Percentiles rank a stretch among this genome's conserved stretches.
phyloP scores from a whole-genome alignment of 2,113 vertebrate species.

The Dromiciops gliroides region DNA sequence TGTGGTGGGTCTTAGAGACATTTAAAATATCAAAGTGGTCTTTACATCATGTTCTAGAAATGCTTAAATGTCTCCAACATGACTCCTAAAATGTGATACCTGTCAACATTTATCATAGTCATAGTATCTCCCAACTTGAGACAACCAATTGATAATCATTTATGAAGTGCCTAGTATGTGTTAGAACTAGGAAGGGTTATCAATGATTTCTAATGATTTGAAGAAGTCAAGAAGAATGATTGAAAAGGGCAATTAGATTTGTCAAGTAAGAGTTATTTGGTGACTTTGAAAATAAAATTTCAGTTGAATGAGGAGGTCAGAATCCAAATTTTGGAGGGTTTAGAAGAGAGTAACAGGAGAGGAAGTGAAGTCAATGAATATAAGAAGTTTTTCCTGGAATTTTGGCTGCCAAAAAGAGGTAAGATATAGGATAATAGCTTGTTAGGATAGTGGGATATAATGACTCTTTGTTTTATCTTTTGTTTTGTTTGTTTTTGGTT shows the following conservation, averaged over 20 bases:
- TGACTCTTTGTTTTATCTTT: background rate
- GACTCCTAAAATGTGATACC: background rate
- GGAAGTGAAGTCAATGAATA: background rate
- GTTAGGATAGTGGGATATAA: background rate
- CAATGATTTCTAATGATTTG: background rate
- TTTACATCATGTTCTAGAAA: conserved; percentile 32
- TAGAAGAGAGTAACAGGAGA: background rate
- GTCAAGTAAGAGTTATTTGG: background rate
- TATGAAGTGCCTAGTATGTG: background rate
- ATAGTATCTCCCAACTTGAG: background rate
- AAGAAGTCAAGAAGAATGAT: background rate
- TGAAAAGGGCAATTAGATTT: background rate
- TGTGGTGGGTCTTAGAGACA: background rate
- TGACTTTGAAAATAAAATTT: background rate
- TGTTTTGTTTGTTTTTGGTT: background rate
- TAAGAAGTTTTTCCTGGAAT: background rate
- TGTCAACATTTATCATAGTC: background rate
- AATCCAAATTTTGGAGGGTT: background rate
- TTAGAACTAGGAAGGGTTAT: background rate
- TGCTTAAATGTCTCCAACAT: background rate
- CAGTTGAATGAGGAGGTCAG: background rate
- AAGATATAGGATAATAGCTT: background rate
- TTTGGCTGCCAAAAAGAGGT: background rate
- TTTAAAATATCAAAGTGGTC: background rate
- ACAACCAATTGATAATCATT: background rate